Evolutionary conservation across 1,140 invertebrate genomes (phyloP).

Genomic region (Drosophila oshimai): DNA sequence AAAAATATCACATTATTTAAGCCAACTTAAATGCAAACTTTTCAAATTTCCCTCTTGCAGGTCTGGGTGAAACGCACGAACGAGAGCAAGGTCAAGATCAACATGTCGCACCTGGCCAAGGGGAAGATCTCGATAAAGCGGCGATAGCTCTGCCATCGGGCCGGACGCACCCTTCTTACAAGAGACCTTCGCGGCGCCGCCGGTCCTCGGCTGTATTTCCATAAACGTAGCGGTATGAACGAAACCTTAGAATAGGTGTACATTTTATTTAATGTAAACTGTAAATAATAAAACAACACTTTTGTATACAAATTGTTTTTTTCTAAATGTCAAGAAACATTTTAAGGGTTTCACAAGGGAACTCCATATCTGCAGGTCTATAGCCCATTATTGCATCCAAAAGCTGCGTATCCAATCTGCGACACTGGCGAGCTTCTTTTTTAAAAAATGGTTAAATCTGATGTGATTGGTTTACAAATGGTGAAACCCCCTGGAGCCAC

Average conservation of each 20-base stretch:
- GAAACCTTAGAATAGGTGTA: conserved; percentile 24
- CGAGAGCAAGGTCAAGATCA: conserved; percentile 93
- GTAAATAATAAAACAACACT: conserved; percentile 30
- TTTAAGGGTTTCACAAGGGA: too few species aligned
- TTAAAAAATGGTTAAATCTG: too few species aligned
- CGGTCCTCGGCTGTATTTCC: not conserved
- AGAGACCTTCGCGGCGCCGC: conserved; percentile 1
- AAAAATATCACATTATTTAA: too few species aligned
- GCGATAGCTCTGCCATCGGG: conserved; percentile 81
- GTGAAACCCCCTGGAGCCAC: too few species aligned
- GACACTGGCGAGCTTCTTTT: too few species aligned
- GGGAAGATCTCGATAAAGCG: conserved; percentile 95
- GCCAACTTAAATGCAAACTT: too few species aligned
- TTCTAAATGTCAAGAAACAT: not conserved
- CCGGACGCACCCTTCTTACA: not conserved
- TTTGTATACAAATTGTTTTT: not conserved
- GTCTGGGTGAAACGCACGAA: conserved; percentile 94
- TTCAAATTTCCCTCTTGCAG: conserved; percentile 86
- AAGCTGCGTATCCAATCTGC: too few species aligned
- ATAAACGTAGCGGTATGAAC: conserved; percentile 1
- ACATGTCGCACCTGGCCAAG: conserved; percentile 91
- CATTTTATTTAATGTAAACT: conserved; percentile 12
- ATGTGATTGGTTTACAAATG: too few species aligned
- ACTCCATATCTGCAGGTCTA: too few species aligned
- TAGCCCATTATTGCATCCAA: too few species aligned